Evolutionary conservation across 2,113 vertebrate species (phyloP), one percentile per base, ranked within the genome.

Genomic region (Hyla sarda): DNA sequence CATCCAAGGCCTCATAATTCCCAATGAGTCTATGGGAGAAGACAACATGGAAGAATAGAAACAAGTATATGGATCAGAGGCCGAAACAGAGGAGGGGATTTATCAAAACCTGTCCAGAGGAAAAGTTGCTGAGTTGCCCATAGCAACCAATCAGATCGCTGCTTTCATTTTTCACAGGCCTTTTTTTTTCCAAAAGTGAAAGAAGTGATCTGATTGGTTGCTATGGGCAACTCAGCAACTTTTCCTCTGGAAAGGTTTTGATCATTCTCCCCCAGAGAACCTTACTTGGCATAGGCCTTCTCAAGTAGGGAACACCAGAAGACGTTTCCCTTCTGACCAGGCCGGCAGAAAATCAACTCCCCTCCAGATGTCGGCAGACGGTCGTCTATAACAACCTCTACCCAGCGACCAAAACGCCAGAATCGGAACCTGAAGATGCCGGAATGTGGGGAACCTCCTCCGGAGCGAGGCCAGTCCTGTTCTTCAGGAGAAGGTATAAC

Each of bases 371-470:
- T 94, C 0, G 95, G 95, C 82, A 96, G 92, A 0, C 92, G 93
- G 86, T 96, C 95, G 13, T 96, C 95, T 67, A 96, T 93, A 3
- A 96, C 95, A 1, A 96, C 94, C 23, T 96, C 95, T 30, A 90
- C 76, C 95, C 95, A 96, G 5, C 84, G 83, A 1, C 95, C 95
- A 0, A 95, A 88, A 16, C 95, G 92, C 94, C 95, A 96, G 88
- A 96, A 95, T 3, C 94, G 92, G 60, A 96, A 96, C 77, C 94
- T 94, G 86, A 96, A 96, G 85, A 96, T 95, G 9, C 95, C 95
- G 0, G 92, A 91, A 58, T 96, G 95, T 32, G 89, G 52, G 69
- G 92, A 88, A 0, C 34, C 34, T 23, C 87, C 89, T 1, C 87
- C 90, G 84, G 95, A 94, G 2, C 93, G 93, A 82, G 94, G 92